phyloP scores from a whole-genome alignment of 1,140 invertebrate genomes.

The Neoseiulus cucumeris region DNA sequence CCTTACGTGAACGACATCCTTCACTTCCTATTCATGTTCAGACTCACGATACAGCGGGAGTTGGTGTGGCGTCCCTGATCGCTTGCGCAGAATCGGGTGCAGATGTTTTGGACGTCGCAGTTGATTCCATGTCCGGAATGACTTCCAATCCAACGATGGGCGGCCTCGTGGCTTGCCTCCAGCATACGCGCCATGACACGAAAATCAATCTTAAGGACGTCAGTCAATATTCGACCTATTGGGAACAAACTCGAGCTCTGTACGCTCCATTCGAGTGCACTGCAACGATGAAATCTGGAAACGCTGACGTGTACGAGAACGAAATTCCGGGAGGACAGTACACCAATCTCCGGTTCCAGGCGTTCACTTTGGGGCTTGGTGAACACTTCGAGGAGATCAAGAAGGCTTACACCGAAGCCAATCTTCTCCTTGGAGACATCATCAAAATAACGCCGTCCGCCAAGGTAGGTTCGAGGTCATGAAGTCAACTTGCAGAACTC shows the following conservation, averaged over 20 bases:
- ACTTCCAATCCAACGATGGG: constrained; percentile 11
- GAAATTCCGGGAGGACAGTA: constrained; percentile 38
- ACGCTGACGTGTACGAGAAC: constrained; percentile 33
- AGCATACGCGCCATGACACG: constrained; percentile 29
- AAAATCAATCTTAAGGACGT: constrained; percentile 31
- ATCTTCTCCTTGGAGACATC: constrained; percentile 80
- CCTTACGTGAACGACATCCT: constrained; percentile 11
- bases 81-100: constrained; percentile 6
- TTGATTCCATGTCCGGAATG: constrained; percentile 9
- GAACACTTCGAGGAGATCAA: constrained; percentile 49
- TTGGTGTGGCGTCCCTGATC: constrained; percentile 1
- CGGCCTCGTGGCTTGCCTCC: constrained; percentile 27
- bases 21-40: constrained; percentile 12
- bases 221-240: constrained; percentile 33
- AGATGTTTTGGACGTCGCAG: constrained; percentile 10
- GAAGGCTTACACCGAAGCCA: constrained; percentile 87
- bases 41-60: constrained; percentile 13
- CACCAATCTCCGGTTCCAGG: constrained; percentile 37
- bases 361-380: constrained; percentile 11
- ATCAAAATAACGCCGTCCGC: constrained; percentile 43
- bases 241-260: constrained; percentile 34
- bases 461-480: not conserved
- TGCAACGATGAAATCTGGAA: constrained; percentile 73
- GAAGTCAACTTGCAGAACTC: too few species aligned
- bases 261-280: constrained; percentile 48